These are phyloP conservation scores for Cheirogaleus major DNA, from an alignment of 2,797 vertebrate genomes.

Conservation along the genomic window DNA sequence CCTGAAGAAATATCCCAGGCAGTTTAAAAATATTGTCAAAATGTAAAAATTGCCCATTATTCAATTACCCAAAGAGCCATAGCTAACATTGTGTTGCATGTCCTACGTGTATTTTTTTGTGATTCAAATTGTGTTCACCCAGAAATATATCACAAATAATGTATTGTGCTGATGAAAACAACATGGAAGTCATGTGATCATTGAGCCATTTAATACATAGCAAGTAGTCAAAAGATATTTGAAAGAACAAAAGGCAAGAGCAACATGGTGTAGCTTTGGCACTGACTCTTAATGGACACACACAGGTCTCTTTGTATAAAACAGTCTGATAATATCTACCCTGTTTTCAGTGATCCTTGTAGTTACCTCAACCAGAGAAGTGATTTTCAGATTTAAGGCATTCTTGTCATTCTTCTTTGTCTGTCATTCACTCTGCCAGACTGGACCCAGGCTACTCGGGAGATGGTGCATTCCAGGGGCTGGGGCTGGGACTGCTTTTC, in stretches of 20 bases:
- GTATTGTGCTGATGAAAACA: not conserved
- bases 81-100: not conserved
- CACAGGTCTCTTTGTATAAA: not conserved
- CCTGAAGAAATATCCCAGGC: not conserved
- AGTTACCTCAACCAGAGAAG: not conserved
- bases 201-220: not conserved
- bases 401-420: conserved; percentile 1
- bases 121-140: conserved; percentile 4
- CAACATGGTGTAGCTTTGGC: not conserved
- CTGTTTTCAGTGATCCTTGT: not conserved
- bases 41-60: not conserved
- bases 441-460: not conserved
- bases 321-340: not conserved
- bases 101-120: not conserved
- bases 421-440: not conserved
- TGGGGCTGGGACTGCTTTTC: not conserved
- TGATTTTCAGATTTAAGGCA: not conserved
- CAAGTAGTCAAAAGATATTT: not conserved
- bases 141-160: not conserved
- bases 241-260: not conserved
- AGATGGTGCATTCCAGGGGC: not conserved
- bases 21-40: not conserved
- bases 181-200: not conserved
- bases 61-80: not conserved
- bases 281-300: not conserved